phyloP scores from a whole-genome alignment of 2,797 vertebrate species.

The Capromys pilorides region DNA sequence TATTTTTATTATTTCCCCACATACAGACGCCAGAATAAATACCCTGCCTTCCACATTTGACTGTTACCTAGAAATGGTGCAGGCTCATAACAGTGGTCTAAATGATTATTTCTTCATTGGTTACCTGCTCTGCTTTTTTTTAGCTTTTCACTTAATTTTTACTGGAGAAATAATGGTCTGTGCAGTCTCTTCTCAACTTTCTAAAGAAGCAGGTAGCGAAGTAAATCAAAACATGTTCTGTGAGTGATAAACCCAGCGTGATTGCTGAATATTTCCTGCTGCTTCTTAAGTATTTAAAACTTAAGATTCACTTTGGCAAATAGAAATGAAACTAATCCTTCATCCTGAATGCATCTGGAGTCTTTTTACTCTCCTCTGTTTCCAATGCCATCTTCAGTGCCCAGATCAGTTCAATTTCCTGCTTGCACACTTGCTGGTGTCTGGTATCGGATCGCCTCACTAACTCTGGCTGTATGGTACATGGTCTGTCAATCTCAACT shows the following conservation, averaged over 20 bases:
- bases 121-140: slow-evolving; percentile 46
- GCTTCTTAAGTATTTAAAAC: background rate
- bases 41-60: background rate
- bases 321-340: slow-evolving; percentile 23
- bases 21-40: slow-evolving; percentile 38
- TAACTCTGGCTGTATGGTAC: background rate
- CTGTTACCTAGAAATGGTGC: background rate
- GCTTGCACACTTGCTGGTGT: background rate
- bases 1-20: slow-evolving; percentile 48
- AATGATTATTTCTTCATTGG: slow-evolving; percentile 62
- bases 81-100: slow-evolving; percentile 49
- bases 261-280: background rate
- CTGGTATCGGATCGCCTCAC: background rate
- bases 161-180: slow-evolving; percentile 6
- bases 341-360: background rate
- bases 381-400: background rate
- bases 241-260: background rate
- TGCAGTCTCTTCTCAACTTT: background rate
- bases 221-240: background rate
- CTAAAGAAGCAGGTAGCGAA: background rate
- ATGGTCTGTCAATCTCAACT: background rate
- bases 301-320: background rate
- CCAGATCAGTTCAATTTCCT: slow-evolving; percentile 16
- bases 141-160: slow-evolving; percentile 45
- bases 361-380: background rate